Evolutionary conservation across 2,797 vertebrate genomes (phyloP), one percentile per base, ranked within the genome.

Genomic region (Sebastes paucispinis): DNA sequence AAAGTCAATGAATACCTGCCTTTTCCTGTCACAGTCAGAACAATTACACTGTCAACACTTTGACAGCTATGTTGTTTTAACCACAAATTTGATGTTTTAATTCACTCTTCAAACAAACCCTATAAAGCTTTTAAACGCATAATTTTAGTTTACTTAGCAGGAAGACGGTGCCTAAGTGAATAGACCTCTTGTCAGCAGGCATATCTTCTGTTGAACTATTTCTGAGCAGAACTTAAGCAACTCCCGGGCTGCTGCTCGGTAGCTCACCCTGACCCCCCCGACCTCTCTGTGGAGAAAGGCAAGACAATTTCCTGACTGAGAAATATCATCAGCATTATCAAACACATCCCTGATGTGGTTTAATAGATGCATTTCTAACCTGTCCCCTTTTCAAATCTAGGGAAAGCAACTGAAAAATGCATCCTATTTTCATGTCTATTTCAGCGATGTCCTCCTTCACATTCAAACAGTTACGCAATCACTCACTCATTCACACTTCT

Each of bases 401-500:
- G n/a, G 29, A 71, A 72, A 80, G 32, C 8, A 47, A 24, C 16
- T 29, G 27, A 24, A 81, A 47, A 11, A 76, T 14, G 25, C 14
- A 31, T 64, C 31, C n/a, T 60, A 36, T 78, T 62, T 79, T 69
- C 5, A 3, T 60, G 47, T 66, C 39, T 68, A 67, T 77, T 84
- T 77, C 18, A 62, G 71, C 12, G 4, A 29, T 34, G 54, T 50
- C 77, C 84, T 82, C 60, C 74, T 78, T 80, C 82, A 85, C 54
- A 76, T 71, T 68, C 34, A 64, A 80, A 75, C 64, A 34, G 76
- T 83, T 87, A 88, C 75, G 86, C 81, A 88, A 87, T 57, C 60
- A 81, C 67, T 70, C 70, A 25, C 31, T 77, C 78, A 79, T 77
- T 89, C 74, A 82, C 47, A 1, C 74, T 77, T 50, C 77, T 72